phyloP scores from a whole-genome alignment of 2,113 vertebrate genomes.

The Empidonax traillii region DNA sequence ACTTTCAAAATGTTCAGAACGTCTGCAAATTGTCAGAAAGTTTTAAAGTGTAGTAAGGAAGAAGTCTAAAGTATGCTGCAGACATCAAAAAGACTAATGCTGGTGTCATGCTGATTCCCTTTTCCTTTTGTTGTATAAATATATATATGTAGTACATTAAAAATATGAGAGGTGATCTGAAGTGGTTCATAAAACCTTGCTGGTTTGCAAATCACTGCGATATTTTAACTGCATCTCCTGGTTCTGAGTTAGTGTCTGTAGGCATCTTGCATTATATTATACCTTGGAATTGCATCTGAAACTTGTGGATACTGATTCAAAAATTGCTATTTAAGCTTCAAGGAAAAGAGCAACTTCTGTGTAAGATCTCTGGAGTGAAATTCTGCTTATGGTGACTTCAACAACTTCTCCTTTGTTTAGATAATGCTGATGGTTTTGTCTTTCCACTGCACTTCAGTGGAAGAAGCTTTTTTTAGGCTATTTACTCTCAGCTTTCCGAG shows the following conservation, averaged over 20 bases:
- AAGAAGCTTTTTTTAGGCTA: background rate
- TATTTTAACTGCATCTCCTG: constrained; percentile 8
- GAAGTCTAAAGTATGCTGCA: background rate
- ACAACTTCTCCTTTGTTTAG: background rate
- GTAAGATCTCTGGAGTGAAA: background rate
- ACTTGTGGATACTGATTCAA: background rate
- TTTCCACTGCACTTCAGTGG: background rate
- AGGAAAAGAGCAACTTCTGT: background rate
- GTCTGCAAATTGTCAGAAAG: background rate
- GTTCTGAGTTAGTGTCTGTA: background rate
- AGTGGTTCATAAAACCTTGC: constrained; percentile 34
- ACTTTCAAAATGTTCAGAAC: constrained; percentile 17
- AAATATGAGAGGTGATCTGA: constrained; percentile 28
- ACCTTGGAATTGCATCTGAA: background rate
- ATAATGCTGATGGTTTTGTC: background rate
- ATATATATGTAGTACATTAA: background rate
- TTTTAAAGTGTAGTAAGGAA: background rate
- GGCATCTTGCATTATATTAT: background rate
- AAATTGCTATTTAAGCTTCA: background rate
- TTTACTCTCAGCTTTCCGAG: background rate
- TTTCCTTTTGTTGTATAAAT: constrained; percentile 38
- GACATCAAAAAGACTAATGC: constrained; percentile 28
- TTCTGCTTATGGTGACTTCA: background rate
- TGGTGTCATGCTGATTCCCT: background rate
- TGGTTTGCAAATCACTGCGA: constrained; percentile 15